Conservation (phyloP, 35 echinoderm and acorn worm genomes). For the Nesometra sesokonis region DNA sequence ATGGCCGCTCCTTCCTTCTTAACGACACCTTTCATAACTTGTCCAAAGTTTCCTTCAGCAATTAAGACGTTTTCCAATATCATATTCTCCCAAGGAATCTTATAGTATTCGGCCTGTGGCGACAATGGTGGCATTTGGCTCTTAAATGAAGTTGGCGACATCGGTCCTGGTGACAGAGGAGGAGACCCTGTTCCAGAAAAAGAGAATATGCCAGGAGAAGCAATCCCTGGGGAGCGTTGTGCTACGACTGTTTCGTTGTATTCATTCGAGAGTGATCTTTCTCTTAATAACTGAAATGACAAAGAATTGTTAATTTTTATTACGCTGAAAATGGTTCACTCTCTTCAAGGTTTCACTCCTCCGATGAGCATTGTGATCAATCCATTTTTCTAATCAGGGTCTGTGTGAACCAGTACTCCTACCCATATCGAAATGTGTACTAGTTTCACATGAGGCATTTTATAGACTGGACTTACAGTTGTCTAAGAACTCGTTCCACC, state of each 20-base stretch:
- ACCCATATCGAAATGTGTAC: too few relatives aligned
- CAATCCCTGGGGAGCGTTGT: neutral
- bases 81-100: slow-evolving; percentile 75
- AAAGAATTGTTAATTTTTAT: too few relatives aligned
- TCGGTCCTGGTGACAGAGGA: neutral
- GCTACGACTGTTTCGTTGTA: neutral
- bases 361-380: too few relatives aligned
- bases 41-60: slow-evolving; percentile 95
- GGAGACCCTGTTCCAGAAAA: neutral
- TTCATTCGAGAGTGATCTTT: neutral
- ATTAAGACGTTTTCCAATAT: slow-evolving; percentile 79
- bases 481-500: too few relatives aligned
- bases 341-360: too few relatives aligned
- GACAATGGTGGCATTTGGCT: slow-evolving; percentile 18
- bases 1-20: slow-evolving; percentile 67
- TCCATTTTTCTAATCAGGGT: too few relatives aligned
- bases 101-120: slow-evolving; percentile 45
- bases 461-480: too few relatives aligned
- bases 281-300: neutral
- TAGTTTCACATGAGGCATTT: too few relatives aligned
- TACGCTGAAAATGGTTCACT: too few relatives aligned
- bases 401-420: too few relatives aligned
- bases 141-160: neutral
- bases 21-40: slow-evolving; percentile 78
- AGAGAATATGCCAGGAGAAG: neutral